Evolutionary conservation across 2,113 vertebrate species (phyloP).

Genomic region (Sialia sialis): DNA sequence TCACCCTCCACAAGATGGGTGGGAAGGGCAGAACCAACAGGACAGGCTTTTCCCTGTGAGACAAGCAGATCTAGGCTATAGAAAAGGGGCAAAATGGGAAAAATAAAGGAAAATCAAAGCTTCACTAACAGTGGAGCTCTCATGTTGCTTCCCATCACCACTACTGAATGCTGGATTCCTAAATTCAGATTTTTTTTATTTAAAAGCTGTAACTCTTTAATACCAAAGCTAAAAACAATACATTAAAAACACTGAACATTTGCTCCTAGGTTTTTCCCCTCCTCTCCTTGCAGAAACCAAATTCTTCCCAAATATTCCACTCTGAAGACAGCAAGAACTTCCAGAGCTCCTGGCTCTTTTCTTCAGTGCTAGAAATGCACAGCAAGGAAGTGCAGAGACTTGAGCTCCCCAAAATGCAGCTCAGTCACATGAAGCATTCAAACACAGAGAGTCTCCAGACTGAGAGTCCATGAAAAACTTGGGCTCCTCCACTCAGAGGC

Average conservation of each 20-base stretch:
- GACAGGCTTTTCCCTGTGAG: not conserved
- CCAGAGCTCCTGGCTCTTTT: not conserved
- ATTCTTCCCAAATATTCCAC: not conserved
- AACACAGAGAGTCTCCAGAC: not conserved
- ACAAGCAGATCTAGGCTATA: not conserved
- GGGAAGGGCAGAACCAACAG: not conserved
- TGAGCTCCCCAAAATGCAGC: not conserved
- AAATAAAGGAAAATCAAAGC: not conserved
- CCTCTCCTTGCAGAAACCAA: not conserved
- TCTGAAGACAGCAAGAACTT: not conserved
- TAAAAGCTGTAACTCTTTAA: not conserved
- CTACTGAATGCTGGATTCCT: not conserved
- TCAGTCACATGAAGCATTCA: not conserved
- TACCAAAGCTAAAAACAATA: not conserved
- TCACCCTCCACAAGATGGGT: not conserved
- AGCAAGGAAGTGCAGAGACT: not conserved
- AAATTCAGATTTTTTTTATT: not conserved
- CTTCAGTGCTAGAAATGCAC: not conserved
- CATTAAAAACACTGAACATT: not conserved
- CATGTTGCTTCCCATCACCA: not conserved
- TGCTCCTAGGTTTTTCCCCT: not conserved
- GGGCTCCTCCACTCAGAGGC: not conserved
- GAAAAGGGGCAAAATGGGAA: accelerated
- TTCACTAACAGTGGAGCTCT: not conserved
- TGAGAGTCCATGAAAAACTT: accelerated